These are phyloP conservation scores for Dipodomys ordii DNA, from an alignment of 2,113 vertebrate species.

Conservation along the genomic window DNA sequence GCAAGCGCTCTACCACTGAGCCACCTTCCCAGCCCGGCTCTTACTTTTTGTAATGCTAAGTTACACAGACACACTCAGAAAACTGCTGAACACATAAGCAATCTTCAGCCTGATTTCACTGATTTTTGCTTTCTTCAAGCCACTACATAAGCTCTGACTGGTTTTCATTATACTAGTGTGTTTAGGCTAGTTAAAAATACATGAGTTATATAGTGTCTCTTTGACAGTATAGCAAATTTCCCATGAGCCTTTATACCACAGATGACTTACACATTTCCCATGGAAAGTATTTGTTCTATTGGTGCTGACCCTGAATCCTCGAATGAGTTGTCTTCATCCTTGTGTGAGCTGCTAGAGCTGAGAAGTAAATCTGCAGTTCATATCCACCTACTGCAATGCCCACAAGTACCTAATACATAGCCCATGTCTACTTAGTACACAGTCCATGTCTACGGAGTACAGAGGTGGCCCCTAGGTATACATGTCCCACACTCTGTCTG, in stretches of 20 bases:
- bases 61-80: background rate
- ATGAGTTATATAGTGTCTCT: background rate
- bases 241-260: background rate
- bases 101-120: background rate
- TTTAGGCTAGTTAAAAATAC: background rate
- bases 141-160: background rate
- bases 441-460: no score
- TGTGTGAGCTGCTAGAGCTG: background rate
- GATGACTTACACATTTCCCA: background rate
- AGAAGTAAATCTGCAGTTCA: background rate
- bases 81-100: background rate
- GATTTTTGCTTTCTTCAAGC: background rate
- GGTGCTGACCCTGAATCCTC: background rate
- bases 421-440: no score
- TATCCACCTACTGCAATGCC: no score
- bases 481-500: background rate
- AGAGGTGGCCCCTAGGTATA: background rate
- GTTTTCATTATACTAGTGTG: background rate
- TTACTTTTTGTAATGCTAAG: background rate
- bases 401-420: no score
- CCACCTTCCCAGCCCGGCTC: background rate
- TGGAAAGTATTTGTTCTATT: slow-evolving; percentile 1
- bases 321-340: background rate
- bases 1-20: no score
- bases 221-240: background rate